These are phyloP conservation scores for Typhlomys cinereus DNA, from an alignment of 2,113 vertebrate genomes.

Conservation along the genomic window DNA sequence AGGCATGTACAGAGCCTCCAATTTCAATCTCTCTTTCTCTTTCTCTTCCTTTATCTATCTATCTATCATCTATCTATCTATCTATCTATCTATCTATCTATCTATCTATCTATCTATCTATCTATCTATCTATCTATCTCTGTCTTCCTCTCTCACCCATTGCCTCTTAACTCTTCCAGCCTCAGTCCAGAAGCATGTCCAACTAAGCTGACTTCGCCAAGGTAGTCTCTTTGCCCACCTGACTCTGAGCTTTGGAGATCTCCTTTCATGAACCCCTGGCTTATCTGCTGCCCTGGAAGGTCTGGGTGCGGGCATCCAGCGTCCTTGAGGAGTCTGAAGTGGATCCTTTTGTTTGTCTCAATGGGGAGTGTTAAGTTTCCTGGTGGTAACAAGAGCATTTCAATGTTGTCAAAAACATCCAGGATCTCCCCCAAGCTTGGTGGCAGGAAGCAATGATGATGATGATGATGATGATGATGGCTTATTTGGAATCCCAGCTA, in stretches of 20 bases:
- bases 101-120: too few species aligned
- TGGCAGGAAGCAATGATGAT: not conserved
- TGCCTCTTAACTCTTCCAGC: not conserved
- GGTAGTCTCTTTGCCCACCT: not conserved
- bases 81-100: too few species aligned
- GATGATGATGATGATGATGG: not conserved
- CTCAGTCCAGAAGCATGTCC: not conserved
- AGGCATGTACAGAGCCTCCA: not conserved
- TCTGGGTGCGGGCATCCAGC: too few species aligned
- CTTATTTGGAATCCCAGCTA: not conserved
- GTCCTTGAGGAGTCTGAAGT: not conserved
- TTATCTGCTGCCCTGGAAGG: too few species aligned
- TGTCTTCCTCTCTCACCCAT: not conserved
- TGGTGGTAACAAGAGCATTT: not conserved
- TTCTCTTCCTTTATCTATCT: too few species aligned
- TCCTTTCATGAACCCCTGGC: fast-evolving
- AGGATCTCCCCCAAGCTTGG: not conserved
- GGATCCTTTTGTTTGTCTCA: not conserved
- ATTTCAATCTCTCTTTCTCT: not conserved
- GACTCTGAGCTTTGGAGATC: not conserved
- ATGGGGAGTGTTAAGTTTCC: not conserved
- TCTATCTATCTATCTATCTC: too few species aligned
- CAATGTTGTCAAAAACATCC: not conserved
- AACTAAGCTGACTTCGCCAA: not conserved
- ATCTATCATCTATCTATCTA: too few species aligned